Base-by-base conservation (phyloP, 2,797 vertebrate genomes). In the Denticeps clupeoides region DNA sequence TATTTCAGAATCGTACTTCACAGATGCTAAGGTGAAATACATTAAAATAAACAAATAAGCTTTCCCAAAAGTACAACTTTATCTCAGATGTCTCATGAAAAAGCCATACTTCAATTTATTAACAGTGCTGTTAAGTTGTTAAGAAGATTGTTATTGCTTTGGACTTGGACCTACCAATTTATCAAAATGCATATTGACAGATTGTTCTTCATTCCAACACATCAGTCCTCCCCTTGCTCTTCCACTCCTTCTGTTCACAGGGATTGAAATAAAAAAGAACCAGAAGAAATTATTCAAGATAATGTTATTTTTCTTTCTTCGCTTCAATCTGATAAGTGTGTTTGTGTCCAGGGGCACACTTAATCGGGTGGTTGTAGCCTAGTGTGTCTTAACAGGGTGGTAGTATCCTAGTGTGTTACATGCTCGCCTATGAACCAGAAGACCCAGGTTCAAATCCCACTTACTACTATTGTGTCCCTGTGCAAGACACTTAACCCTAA, bases 181-280 rank as follows among this genome's bases (percentile, higher is more conserved):
- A 78, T 80, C 65, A 70, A 58, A 18, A 62, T 42, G 41, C 69
- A 77, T 75, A 69, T 75, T 77, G 78, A 77, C 79, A 78, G 73
- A 74, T 66, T 68, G 67, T 69, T 75, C 62, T 68, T 78, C 68
- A 69, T 71, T 64, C 56, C 38, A 31, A 22, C 59, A 51, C 60
- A 60, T 68, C 50, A 58, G 56, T 67, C 64, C 74, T 70, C 69
- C 60, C 18, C 23, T 47, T 27, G 54, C 55, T 46, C 7, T 53
- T 63, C 48, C 48, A 49, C 61, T 63, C 59, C 35, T 50, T 49
- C 52, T 7, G 32, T 23, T 37, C 16, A 51, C 45, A 61, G 32
- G 38, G 27, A 37, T 41, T 60, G 62, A 67, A 47, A 42, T 40
- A 15, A 47, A 24, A 51, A 63, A 68, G 22, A 7, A 29, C 18